Percentiles rank a stretch among this genome's conserved stretches.
Evolutionary conservation across 2,888 invertebrate genomes (phyloP).

Genomic region (Microchrysa polita): DNA sequence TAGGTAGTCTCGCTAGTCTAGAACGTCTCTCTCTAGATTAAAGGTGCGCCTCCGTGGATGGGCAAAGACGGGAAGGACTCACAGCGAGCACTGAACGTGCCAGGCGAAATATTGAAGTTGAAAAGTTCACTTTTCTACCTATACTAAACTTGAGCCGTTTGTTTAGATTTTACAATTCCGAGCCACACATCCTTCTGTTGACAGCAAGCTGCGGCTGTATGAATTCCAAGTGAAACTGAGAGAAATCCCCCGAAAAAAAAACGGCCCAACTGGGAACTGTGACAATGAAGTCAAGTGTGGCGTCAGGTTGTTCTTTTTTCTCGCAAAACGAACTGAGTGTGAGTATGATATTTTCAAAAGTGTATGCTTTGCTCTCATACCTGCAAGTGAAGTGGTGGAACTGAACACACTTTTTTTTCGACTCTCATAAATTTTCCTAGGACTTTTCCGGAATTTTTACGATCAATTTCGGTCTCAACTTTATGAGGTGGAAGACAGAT

Average conservation of each 20-base stretch:
- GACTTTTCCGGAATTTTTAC: slow-evolving; percentile 38
- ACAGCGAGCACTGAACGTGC: no score
- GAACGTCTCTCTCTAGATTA: not conserved
- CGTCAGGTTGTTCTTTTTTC: no score
- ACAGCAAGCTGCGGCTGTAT: no score
- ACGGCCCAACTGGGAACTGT: no score
- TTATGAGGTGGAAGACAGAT: slow-evolving; percentile 39
- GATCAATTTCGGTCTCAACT: slow-evolving; percentile 33
- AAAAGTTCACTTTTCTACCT: slow-evolving; percentile 1
- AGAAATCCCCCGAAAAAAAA: no score
- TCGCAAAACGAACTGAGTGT: no score
- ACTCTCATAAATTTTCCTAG: slow-evolving; percentile 12
- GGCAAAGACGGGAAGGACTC: no score
- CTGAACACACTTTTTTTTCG: slow-evolving; percentile 29
- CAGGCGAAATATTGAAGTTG: not conserved
- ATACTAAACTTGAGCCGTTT: slow-evolving; percentile 5
- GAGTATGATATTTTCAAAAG: no score
- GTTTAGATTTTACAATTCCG: not conserved
- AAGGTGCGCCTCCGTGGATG: not conserved
- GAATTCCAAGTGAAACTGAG: no score
- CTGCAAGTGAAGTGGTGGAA: slow-evolving; percentile 14
- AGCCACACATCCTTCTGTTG: no score
- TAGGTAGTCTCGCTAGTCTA: no score
- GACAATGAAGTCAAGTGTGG: no score
- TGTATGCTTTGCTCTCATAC: not conserved